phyloP scores from a whole-genome alignment of 2,888 invertebrate species.

The Synanthedon myopaeformis region DNA sequence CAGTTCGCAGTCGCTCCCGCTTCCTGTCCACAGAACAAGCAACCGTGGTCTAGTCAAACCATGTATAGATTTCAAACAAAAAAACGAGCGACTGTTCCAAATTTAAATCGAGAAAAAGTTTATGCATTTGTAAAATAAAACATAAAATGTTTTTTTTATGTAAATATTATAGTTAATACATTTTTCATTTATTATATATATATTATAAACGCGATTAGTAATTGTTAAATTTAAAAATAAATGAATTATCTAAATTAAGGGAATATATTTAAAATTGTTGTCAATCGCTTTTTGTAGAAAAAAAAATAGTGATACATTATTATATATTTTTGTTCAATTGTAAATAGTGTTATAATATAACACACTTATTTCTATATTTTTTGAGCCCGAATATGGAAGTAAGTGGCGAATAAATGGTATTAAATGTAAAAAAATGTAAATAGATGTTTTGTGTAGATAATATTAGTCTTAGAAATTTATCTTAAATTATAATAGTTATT shows the following conservation, averaged over 20 bases:
- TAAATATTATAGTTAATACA: neutral
- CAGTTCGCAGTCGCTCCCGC: slow-evolving; percentile 44
- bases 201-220: neutral
- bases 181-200: neutral
- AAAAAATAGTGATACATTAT: neutral
- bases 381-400: slow-evolving; percentile 24
- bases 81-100: neutral
- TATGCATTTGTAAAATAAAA: neutral
- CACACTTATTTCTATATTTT: slow-evolving; percentile 17
- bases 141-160: neutral
- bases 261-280: neutral
- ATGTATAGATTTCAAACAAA: neutral
- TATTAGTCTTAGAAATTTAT: neutral
- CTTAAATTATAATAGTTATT: no score
- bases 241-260: neutral
- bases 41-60: slow-evolving; percentile 33
- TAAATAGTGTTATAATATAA: neutral
- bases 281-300: neutral
- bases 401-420: slow-evolving; percentile 6
- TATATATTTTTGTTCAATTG: neutral
- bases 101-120: neutral
- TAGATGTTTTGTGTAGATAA: neutral
- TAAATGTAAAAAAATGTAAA: neutral
- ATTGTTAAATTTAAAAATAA: neutral
- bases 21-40: slow-evolving; percentile 30